Evolutionary conservation across 1,140 invertebrate species (phyloP).

Genomic region (Vanessa tameamea): DNA sequence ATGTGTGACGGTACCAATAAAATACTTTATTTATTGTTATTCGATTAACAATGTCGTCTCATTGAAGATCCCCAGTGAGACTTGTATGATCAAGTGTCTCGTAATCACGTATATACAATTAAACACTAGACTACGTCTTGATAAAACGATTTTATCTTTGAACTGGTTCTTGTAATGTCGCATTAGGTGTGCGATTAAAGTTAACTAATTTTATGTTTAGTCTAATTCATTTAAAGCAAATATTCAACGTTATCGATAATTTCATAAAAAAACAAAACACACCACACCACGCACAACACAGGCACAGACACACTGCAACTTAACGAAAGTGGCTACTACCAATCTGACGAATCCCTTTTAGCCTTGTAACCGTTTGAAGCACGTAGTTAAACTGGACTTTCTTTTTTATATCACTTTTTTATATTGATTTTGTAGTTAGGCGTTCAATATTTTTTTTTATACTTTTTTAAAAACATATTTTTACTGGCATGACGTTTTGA

Average conservation of each 20-base stretch:
- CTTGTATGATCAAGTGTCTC: too few species aligned
- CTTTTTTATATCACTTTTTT: slow-evolving; percentile 41
- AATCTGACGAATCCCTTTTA: slow-evolving; percentile 47
- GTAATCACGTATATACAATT: too few species aligned
- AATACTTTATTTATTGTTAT: too few species aligned
- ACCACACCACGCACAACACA: slow-evolving; percentile 16
- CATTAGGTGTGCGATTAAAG: not conserved
- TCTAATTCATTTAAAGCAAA: not conserved
- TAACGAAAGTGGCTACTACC: slow-evolving; percentile 49
- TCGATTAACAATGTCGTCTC: too few species aligned
- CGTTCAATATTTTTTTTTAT: slow-evolving; percentile 43
- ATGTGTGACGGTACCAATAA: too few species aligned
- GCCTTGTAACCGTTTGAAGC: slow-evolving; percentile 53
- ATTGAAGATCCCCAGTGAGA: too few species aligned
- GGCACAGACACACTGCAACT: slow-evolving; percentile 18
- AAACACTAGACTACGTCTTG: too few species aligned
- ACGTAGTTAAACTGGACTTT: slow-evolving; percentile 49
- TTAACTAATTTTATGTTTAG: too few species aligned
- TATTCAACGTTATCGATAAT: not conserved
- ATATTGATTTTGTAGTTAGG: slow-evolving; percentile 45
- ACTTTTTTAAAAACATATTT: slow-evolving; percentile 48
- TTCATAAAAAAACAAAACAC: not conserved
- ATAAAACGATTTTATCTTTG: too few species aligned
- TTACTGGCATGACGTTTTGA: slow-evolving; percentile 52
- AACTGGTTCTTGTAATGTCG: not conserved